Base-by-base conservation (phyloP, 2,113 vertebrate genomes). In the Atherinomorus stipes region DNA sequence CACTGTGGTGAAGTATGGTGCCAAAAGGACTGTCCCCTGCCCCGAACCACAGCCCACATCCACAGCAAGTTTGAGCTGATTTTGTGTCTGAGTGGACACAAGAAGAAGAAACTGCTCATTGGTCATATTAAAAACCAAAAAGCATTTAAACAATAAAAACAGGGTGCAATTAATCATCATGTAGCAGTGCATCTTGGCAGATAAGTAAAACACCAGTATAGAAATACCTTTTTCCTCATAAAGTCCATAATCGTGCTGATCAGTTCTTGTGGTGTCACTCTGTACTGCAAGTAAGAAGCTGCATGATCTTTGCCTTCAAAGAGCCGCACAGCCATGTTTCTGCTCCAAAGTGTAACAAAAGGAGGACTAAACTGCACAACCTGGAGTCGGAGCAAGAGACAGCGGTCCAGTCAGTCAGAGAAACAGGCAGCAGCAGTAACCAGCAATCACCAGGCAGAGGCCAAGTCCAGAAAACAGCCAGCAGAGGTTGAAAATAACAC, bases 31-130 rank as follows among this genome's bases (percentile, higher is more conserved):
- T 0, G 94, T 95, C 22, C 93, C 91, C 73, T 95, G 94, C 1
- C 95, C 95, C 0, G 94, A 92, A 2, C 95, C 95, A 0, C 96
- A 96, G 47, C 96, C 96, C 0, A 96, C 94, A 1, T 96, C 95
- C 74, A 94, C 89, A 0, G 91, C 95, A 25, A 96, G 85, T 6
- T 77, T 71, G 1, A 81, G 80, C 1, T 84, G 80, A 9, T 51
- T 67, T 1, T 15, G 21, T 11, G 76, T 68, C 94, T 95, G 18
- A 23, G 61, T 16, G 26, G 1, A 52, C 0, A 21, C 12, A 26
- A 10, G 16, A 4, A 22, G 47, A 2, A 3, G 38, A 18, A 11
- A 59, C 11, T n/a, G 15, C 15, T 45, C 50, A 54, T 6, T 28
- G 28, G 3, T 28, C 5, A 34, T 9, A 8, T 4, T 8, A 34